A percentile compares a stretch with the other conserved stretches of the same genome.
phyloP scores from a whole-genome alignment of 2,797 vertebrate species.

The Nannoperca australis region DNA sequence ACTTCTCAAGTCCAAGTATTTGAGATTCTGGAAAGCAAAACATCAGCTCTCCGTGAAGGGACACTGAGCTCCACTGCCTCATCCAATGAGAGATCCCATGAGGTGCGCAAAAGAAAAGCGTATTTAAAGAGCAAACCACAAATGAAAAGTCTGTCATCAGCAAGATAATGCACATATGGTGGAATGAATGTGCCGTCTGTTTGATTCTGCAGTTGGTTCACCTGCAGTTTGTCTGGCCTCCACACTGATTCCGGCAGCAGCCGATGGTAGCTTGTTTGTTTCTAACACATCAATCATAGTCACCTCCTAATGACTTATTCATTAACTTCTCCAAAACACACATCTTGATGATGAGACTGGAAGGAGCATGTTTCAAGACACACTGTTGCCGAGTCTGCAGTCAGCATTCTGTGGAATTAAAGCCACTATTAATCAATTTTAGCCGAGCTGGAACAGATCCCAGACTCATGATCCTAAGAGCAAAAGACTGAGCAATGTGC shows the following conservation, averaged over 20 bases:
- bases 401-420: constrained; percentile 85
- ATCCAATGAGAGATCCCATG: constrained; percentile 11
- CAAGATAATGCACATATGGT: constrained; percentile 55
- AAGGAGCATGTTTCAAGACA: constrained; percentile 78
- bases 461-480: constrained; percentile 69
- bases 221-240: constrained; percentile 68
- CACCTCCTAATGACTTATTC: constrained; percentile 87
- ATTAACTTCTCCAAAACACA: constrained; percentile 84
- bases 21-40: constrained; percentile 52
- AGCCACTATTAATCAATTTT: constrained; percentile 85
- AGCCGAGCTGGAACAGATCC: constrained; percentile 78
- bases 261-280: constrained; percentile 75
- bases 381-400: constrained; percentile 69
- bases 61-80: not conserved
- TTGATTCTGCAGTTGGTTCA: constrained; percentile 47
- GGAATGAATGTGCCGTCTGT: constrained; percentile 40
- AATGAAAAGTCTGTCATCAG: constrained; percentile 31
- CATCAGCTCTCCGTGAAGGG: constrained; percentile 28
- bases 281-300: constrained; percentile 83
- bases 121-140: constrained; percentile 48
- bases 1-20: constrained; percentile 42
- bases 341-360: constrained; percentile 80
- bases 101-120: constrained; percentile 2
- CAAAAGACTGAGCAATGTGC: constrained; percentile 60
- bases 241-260: constrained; percentile 50